Evolutionary conservation across 53 echinoderm and acorn worm genomes (phyloP), one percentile per base, ranked within the genome.

Genomic region (Antedon mediterranea): DNA sequence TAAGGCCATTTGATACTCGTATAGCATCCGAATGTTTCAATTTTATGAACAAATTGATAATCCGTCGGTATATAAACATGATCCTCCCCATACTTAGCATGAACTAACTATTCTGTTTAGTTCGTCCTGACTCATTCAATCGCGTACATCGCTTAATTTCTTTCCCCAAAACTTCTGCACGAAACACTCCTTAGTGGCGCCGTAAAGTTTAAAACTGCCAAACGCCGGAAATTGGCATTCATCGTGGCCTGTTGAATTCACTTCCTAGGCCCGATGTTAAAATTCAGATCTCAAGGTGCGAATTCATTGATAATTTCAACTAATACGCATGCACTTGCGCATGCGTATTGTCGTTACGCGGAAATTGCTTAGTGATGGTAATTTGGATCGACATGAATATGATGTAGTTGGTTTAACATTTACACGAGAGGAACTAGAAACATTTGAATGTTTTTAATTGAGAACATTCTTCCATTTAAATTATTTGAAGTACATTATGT

Each of bases 141-240:
- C 23, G 57, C 57, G 57, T 57, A 57, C 57, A 57, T 57, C 57
- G 57, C 57, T 57, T 57, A 57, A 57, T 57, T 57, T 57, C 57
- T 57, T 57, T 57, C 57, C 57, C 57, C 57, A 57, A 57, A 57
- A 57, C 57, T 57, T 57, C 57, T 57, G 57, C 57, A 57, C 57
- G 57, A 57, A 57, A 57, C 57, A 57, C 57, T 11, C 7, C 57
- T 57, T 57, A 57, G 14, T 57, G 57, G 57, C 57, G 57, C 57
- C 57, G 57, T 57, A 15, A 57, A 57, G 57, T 57, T 57, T 57
- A 57, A 57, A 57, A 57, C 57, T 57, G 57, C 57, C 57, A 57
- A 57, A 57, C 57, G 57, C 57, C 57, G 57, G 57, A 57, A 57
- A 57, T 57, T 57, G 57, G 57, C 57, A 23, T 57, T 57, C 57